Conservation (phyloP, 2,113 vertebrate genomes). For the Verasper variegatus region DNA sequence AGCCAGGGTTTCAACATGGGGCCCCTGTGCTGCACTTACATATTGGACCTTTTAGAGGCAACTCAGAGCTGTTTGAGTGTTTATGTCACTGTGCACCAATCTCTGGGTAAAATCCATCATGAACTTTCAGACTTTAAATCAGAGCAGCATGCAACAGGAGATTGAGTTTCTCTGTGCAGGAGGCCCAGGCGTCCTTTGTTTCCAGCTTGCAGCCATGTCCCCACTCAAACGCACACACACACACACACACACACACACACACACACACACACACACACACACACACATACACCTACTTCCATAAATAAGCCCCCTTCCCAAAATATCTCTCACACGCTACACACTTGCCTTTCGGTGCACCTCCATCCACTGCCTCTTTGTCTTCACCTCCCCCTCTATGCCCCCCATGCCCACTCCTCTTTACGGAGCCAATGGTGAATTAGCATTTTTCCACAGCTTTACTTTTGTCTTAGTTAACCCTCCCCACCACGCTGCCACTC, state of each 20-base stretch:
- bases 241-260: conserved; percentile 2
- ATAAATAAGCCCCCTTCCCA: conserved; percentile 46
- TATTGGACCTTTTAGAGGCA: conserved; percentile 45
- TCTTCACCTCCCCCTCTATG: conserved; percentile 7
- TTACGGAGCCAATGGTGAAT: conserved; percentile 66
- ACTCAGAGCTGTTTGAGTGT: conserved; percentile 35
- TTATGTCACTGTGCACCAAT: conserved; percentile 49
- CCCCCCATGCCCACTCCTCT: conserved; percentile 6
- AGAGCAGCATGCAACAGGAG: conserved; percentile 61
- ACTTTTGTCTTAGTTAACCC: conserved; percentile 75
- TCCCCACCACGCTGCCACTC: conserved; percentile 20
- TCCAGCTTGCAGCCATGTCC: conserved; percentile 42
- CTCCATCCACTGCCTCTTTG: conserved; percentile 52
- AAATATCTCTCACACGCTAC: conserved; percentile 73
- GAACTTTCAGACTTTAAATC: conserved; percentile 60
- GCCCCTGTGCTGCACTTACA: conserved; percentile 11
- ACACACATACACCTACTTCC: conserved; percentile 20
- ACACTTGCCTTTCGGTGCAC: conserved; percentile 65
- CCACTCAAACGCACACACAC: conserved; percentile 19
- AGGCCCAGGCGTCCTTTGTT: conserved; percentile 58
- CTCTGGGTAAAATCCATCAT: conserved; percentile 64
- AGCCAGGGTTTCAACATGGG: conserved; percentile 11
- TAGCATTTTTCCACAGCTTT: conserved; percentile 78
- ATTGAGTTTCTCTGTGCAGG: conserved; percentile 53
- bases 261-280: conserved; percentile 42